A percentile compares a stretch with the other conserved stretches of the same genome.
Evolutionary conservation across 2,113 vertebrate genomes (phyloP).

Genomic region (Protobothrops flavoviridis): DNA sequence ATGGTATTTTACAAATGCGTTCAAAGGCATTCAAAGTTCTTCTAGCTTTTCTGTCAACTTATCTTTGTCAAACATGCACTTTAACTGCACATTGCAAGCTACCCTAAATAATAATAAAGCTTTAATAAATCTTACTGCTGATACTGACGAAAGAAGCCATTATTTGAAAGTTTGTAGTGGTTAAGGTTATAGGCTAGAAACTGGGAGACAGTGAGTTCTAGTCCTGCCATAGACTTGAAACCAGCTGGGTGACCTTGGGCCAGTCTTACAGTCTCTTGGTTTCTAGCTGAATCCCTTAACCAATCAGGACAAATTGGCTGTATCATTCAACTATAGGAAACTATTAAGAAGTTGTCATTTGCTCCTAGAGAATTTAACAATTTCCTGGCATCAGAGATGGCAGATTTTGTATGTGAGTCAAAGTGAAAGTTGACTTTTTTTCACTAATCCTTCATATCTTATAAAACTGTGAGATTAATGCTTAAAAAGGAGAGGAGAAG

Average conservation of each 20-base stretch:
- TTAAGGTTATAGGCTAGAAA: background rate
- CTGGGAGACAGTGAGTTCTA: background rate
- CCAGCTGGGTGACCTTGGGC: background rate
- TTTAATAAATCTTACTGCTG: background rate
- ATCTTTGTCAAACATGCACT: background rate
- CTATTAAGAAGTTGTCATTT: background rate
- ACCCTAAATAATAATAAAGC: background rate
- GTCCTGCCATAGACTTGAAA: background rate
- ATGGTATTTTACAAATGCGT: background rate
- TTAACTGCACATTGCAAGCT: background rate
- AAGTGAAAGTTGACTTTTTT: background rate
- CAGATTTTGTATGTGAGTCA: background rate
- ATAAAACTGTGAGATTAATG: background rate
- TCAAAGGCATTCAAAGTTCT: background rate
- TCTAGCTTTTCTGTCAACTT: background rate
- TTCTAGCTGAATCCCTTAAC: background rate
- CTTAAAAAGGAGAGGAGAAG: background rate
- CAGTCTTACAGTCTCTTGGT: background rate
- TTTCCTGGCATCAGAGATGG: background rate
- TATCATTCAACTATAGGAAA: background rate
- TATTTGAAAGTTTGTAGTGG: background rate
- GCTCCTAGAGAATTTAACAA: background rate
- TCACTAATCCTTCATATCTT: background rate
- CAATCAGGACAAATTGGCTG: background rate
- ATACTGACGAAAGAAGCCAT: background rate